These are phyloP conservation scores for Zeus faber DNA, from an alignment of 2,113 vertebrate genomes.

Conservation along the genomic window DNA sequence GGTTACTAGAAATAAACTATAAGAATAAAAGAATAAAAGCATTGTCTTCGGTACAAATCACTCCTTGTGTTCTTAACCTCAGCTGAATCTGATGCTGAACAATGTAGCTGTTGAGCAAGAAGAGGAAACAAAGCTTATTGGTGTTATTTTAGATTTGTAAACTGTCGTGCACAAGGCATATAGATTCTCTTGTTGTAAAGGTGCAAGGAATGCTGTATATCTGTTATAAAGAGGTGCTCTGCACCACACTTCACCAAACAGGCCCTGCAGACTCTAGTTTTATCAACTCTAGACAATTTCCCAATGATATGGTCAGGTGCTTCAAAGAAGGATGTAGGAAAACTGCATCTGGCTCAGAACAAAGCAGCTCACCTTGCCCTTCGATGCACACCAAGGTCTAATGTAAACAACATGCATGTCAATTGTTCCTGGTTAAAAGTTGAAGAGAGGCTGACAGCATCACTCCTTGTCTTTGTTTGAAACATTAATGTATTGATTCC, in stretches of 20 bases:
- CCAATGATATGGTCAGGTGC: conserved; percentile 10
- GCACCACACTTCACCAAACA: not conserved
- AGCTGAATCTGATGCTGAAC: conserved; percentile 2
- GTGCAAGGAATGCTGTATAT: not conserved
- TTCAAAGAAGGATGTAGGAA: too few relatives aligned
- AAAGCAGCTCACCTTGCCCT: conserved; percentile 5
- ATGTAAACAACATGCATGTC: not conserved
- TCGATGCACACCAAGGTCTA: too few relatives aligned
- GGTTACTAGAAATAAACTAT: not conserved
- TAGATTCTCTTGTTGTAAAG: not conserved
- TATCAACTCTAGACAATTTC: conserved; percentile 4
- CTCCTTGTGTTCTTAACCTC: conserved; percentile 1
- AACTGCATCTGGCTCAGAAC: not conserved
- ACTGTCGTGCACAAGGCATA: too few relatives aligned
- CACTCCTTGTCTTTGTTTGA: conserved; percentile 4
- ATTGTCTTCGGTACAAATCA: too few relatives aligned
- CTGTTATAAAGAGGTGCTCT: conserved; percentile 5
- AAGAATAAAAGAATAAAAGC: not conserved
- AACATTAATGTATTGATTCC: conserved; percentile 6
- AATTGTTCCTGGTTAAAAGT: not conserved
- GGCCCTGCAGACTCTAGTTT: not conserved
- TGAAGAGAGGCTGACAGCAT: conserved; percentile 4
- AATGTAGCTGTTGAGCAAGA: conserved; percentile 7
- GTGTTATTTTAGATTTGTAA: too few relatives aligned
- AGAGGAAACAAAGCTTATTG: conserved; percentile 8